These are phyloP conservation scores for Rutilus rutilus DNA, from an alignment of 2,113 vertebrate species.

Conservation along the genomic window DNA sequence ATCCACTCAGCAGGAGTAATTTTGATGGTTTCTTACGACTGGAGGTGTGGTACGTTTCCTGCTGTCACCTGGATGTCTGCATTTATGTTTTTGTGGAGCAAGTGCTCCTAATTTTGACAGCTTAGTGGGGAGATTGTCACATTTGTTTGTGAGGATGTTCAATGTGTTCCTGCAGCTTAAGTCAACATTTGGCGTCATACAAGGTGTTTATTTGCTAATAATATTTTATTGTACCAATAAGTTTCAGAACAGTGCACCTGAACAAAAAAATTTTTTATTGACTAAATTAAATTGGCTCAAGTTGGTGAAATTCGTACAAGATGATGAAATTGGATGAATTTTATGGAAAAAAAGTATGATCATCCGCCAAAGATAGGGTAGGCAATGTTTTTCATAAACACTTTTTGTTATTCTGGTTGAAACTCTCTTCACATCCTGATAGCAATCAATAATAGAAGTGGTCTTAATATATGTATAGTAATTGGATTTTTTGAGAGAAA, in stretches of 20 bases:
- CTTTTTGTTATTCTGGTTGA: no score
- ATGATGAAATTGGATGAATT: background rate
- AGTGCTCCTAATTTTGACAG: slow-evolving; percentile 18
- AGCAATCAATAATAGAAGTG: no score
- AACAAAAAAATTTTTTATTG: no score
- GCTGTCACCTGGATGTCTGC: slow-evolving; percentile 19
- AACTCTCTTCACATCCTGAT: no score
- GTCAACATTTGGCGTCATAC: background rate
- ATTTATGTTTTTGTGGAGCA: background rate
- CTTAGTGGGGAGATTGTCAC: background rate
- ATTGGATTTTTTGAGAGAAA: no score
- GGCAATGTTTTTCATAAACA: no score
- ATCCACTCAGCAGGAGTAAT: slow-evolving; percentile 18
- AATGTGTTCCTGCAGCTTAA: background rate
- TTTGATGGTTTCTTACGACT: background rate
- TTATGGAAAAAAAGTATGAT: background rate
- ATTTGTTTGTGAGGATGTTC: background rate
- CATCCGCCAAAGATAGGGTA: background rate
- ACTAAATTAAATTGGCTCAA: no score
- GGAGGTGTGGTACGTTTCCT: background rate
- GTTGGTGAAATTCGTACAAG: no score
- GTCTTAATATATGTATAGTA: no score
- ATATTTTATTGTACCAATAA: background rate
- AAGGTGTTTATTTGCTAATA: background rate
- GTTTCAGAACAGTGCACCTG: no score